A percentile compares a stretch with the other conserved stretches of the same genome.
Conservation (phyloP, 2,797 vertebrate genomes). For the Pipistrellus pipistrellus region DNA sequence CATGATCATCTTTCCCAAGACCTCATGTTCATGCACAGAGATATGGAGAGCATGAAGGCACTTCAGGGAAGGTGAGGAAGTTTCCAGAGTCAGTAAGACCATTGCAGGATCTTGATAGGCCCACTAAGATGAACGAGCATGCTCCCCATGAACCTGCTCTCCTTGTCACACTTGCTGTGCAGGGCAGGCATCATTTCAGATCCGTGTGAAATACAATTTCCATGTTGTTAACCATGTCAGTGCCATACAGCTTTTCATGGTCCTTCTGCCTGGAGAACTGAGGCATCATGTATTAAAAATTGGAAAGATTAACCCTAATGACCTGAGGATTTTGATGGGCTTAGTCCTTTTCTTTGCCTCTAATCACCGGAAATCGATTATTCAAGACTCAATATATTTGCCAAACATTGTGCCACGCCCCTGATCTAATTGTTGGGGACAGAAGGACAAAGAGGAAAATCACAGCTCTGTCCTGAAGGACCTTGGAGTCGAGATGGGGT, state of each 20-base stretch:
- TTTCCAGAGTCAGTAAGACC: not conserved
- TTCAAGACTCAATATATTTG: not conserved
- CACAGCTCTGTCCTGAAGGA: not conserved
- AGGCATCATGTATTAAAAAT: conserved; percentile 15
- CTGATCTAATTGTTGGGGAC: not conserved
- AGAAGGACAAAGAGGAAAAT: not conserved
- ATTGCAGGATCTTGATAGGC: not conserved
- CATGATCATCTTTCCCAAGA: not conserved
- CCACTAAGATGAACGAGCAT: not conserved
- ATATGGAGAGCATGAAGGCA: fast-evolving
- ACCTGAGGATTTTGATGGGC: not conserved
- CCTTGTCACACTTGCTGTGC: too few relatives aligned
- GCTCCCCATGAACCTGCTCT: not conserved
- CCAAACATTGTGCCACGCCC: not conserved
- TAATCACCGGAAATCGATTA: conserved; percentile 13
- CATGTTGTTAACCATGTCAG: not conserved
- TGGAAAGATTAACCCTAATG: not conserved
- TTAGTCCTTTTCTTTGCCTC: not conserved
- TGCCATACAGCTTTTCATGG: not conserved
- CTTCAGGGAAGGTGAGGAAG: not conserved
- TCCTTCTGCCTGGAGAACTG: not conserved
- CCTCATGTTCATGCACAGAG: fast-evolving
- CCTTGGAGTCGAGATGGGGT: not conserved
- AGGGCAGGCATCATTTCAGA: not conserved
- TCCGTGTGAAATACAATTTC: not conserved